Evolutionary conservation across 2,113 vertebrate genomes (phyloP).

Genomic region (Leptodactylus fuscus): DNA sequence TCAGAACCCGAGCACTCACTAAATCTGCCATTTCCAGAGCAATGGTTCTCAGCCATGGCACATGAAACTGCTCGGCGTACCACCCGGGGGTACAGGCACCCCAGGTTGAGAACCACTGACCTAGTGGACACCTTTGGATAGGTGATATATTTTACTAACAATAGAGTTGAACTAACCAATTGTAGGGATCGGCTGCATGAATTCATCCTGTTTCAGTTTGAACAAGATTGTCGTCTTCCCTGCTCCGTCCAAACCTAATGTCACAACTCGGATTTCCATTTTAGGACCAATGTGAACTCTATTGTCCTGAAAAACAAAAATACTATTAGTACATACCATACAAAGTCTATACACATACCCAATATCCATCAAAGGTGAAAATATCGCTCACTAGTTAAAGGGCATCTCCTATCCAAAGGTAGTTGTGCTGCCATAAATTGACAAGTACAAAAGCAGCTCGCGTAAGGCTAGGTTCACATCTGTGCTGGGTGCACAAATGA

Average conservation of each 20-base stretch:
- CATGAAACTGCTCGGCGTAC: too few relatives aligned
- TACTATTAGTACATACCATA: not conserved
- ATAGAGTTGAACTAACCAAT: slow-evolving; percentile 95
- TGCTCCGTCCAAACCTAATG: slow-evolving; percentile 92
- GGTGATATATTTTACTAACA: too few relatives aligned
- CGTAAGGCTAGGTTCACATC: too few relatives aligned
- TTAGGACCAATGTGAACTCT: slow-evolving; percentile 98
- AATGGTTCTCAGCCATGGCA: too few relatives aligned
- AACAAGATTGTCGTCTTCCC: slow-evolving; percentile 99
- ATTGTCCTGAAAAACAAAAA: slow-evolving; percentile 84
- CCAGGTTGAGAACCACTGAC: too few relatives aligned
- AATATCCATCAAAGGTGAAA: not conserved
- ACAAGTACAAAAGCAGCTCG: too few relatives aligned
- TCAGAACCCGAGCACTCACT: too few relatives aligned
- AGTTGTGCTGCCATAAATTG: too few relatives aligned
- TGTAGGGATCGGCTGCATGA: slow-evolving; percentile 98
- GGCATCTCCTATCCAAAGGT: not conserved
- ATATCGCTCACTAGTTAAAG: not conserved
- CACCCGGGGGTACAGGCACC: too few relatives aligned
- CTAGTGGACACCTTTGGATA: too few relatives aligned
- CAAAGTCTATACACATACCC: not conserved
- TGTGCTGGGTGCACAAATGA: too few relatives aligned
- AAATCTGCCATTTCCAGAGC: too few relatives aligned
- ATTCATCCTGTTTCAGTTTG: slow-evolving; percentile 97
- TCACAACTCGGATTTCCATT: slow-evolving; percentile 98